Conservation (phyloP, 2,113 vertebrate genomes). For the Colossoma macropomum region DNA sequence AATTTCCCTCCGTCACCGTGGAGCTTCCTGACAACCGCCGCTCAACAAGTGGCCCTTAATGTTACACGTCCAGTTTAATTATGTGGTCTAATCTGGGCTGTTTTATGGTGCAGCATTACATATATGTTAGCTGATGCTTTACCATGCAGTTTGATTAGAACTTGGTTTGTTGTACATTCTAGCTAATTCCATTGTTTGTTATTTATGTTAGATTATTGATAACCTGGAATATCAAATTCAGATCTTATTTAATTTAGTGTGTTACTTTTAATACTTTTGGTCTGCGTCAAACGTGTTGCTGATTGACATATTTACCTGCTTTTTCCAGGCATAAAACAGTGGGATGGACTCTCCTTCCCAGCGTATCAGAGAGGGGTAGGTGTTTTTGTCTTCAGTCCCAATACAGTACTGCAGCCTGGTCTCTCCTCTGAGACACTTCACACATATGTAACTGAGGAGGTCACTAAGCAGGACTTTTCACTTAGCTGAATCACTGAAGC, state of each 20-base stretch:
- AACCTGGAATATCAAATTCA: not conserved
- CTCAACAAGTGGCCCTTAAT: not conserved
- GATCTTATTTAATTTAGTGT: not conserved
- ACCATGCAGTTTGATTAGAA: not conserved
- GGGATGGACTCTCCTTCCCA: slow-evolving; percentile 40
- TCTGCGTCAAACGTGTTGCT: not conserved
- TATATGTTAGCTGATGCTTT: not conserved
- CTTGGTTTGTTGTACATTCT: not conserved
- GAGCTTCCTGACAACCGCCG: slow-evolving; percentile 16
- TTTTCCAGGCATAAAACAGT: not conserved
- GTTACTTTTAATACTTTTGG: too few relatives aligned
- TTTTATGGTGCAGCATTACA: not conserved
- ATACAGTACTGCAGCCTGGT: not conserved
- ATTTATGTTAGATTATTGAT: too few relatives aligned
- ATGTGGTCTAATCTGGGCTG: not conserved
- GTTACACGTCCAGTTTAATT: too few relatives aligned
- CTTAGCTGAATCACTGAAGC: not conserved
- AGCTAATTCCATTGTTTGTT: too few relatives aligned
- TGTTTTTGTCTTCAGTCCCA: not conserved
- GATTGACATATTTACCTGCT: not conserved
- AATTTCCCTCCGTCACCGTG: not conserved
- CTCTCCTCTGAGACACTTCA: not conserved
- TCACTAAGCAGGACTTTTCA: too few relatives aligned
- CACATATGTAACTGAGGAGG: not conserved
- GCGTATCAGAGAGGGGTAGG: slow-evolving; percentile 16